Conservation (phyloP, 2,113 vertebrate genomes). For the Hucho hucho region DNA sequence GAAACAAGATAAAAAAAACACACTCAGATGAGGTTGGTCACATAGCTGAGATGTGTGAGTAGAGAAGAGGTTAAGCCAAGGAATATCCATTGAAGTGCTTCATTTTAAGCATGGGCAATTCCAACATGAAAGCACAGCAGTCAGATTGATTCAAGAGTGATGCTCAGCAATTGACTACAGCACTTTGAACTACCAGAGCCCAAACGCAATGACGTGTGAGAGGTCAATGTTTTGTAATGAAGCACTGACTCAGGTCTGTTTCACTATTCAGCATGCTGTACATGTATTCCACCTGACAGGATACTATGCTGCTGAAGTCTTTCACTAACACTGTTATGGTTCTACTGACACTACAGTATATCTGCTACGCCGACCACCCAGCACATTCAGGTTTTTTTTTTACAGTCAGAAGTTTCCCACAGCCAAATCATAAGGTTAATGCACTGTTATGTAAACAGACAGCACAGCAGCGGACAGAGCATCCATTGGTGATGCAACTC, state of each 20-base stretch:
- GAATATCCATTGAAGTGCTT: not conserved
- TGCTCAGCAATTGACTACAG: not conserved
- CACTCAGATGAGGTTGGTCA: not conserved
- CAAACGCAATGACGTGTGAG: slow-evolving; percentile 5
- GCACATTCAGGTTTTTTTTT: too few relatives aligned
- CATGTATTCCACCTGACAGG: not conserved
- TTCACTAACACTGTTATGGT: not conserved
- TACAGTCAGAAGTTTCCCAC: not conserved
- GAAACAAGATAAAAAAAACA: slow-evolving; percentile 2
- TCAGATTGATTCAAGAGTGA: not conserved
- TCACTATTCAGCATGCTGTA: not conserved
- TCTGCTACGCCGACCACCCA: not conserved
- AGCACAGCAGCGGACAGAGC: not conserved
- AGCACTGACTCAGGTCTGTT: slow-evolving; percentile 22
- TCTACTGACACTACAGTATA: too few relatives aligned
- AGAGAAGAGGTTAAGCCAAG: not conserved
- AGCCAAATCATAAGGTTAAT: not conserved
- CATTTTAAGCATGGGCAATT: not conserved
- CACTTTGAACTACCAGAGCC: not conserved
- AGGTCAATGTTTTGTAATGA: slow-evolving; percentile 43
- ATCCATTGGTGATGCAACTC: slow-evolving; percentile 10
- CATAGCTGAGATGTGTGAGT: not conserved
- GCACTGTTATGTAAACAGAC: not conserved
- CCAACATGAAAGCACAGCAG: not conserved
- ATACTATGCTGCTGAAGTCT: not conserved